These are phyloP conservation scores for Macrotrachela quadricornifera DNA, from an alignment of 1,140 invertebrate genomes.

Conservation along the genomic window DNA sequence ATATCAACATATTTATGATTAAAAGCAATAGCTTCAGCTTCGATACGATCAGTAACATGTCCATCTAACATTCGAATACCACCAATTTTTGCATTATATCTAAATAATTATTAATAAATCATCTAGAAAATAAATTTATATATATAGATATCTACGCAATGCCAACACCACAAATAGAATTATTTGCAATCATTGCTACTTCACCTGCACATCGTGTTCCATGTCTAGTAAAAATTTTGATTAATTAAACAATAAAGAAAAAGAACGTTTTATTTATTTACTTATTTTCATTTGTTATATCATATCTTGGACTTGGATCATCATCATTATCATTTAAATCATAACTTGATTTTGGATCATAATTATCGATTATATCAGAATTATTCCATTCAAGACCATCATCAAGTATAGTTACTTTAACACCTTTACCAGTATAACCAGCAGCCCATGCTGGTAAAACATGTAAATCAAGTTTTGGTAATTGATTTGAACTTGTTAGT, in stretches of 20 bases:
- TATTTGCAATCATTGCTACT: slow-evolving; percentile 71
- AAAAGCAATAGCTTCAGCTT: slow-evolving; percentile 65
- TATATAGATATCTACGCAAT: slow-evolving; percentile 74
- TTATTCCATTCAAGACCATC: slow-evolving; percentile 15
- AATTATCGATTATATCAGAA: slow-evolving; percentile 16
- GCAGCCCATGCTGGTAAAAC: slow-evolving; percentile 12
- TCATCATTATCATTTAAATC: slow-evolving; percentile 82
- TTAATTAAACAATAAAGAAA: too few relatives aligned
- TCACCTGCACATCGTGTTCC: slow-evolving; percentile 41
- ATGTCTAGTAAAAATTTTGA: not conserved
- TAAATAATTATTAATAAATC: slow-evolving; percentile 13
- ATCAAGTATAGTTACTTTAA: slow-evolving; percentile 15
- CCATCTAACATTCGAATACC: slow-evolving; percentile 90
- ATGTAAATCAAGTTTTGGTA: slow-evolving; percentile 14
- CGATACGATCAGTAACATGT: slow-evolving; percentile 77
- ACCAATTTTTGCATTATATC: slow-evolving; percentile 1
- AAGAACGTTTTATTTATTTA: too few relatives aligned
- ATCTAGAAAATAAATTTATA: slow-evolving; percentile 44
- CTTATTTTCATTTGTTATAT: slow-evolving; percentile 11
- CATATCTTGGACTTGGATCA: slow-evolving; percentile 67
- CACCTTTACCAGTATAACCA: slow-evolving; percentile 14
- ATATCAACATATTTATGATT: slow-evolving; percentile 83
- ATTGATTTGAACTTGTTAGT: not conserved
- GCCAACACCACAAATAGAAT: slow-evolving; percentile 72
- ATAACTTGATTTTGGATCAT: slow-evolving; percentile 69